Conservation (phyloP, 2,113 vertebrate species). For the Thamnophis sirtalis region DNA sequence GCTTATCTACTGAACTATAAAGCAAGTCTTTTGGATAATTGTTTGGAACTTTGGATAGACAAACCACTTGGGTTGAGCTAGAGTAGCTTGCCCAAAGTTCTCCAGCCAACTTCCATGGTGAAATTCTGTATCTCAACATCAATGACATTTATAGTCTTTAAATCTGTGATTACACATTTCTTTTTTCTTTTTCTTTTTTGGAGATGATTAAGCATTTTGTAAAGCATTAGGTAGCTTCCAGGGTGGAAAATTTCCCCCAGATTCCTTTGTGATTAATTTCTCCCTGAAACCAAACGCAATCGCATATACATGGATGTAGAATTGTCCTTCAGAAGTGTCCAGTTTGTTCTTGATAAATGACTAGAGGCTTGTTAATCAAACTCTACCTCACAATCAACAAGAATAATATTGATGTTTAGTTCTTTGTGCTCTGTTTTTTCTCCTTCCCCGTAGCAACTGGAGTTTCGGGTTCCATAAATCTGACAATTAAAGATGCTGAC, state of each 20-base stretch:
- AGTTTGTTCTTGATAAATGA: neutral
- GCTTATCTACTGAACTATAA: neutral
- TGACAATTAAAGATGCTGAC: conserved; percentile 32
- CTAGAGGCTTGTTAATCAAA: neutral
- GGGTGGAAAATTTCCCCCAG: neutral
- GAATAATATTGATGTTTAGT: conserved; percentile 20
- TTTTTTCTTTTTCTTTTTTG: neutral
- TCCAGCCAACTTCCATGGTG: neutral
- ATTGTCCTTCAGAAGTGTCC: neutral
- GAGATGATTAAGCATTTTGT: neutral
- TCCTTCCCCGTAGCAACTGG: neutral
- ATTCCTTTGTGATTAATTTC: neutral
- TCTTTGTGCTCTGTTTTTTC: conserved; percentile 9
- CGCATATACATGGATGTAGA: neutral
- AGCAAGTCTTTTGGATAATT: neutral
- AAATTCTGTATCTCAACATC: neutral
- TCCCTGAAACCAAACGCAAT: neutral
- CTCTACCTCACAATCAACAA: neutral
- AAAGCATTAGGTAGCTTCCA: neutral
- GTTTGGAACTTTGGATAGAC: neutral
- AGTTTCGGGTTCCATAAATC: conserved; percentile 26
- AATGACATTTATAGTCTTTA: neutral
- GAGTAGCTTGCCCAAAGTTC: neutral
- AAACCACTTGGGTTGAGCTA: neutral
- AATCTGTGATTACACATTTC: neutral